These are phyloP conservation scores for Paracyprichromis sp. DNA, from an alignment of 2,113 vertebrate genomes.

Conservation along the genomic window DNA sequence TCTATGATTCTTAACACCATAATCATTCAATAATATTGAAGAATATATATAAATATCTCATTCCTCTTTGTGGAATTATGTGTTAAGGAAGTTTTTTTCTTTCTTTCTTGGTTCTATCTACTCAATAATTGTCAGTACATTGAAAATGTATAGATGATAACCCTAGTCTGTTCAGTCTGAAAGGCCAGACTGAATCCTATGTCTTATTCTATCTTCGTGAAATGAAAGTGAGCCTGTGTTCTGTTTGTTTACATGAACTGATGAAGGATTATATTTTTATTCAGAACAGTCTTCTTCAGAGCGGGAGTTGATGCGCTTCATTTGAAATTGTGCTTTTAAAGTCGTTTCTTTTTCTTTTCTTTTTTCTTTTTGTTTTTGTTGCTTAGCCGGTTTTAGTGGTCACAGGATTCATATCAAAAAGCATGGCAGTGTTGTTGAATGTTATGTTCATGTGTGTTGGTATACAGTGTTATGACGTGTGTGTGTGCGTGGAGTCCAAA, in stretches of 20 bases:
- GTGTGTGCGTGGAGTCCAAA: conserved; percentile 38
- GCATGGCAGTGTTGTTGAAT: conserved; percentile 67
- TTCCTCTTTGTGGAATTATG: conserved; percentile 67
- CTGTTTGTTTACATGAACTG: conserved; percentile 40
- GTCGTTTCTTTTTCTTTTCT: conserved; percentile 17
- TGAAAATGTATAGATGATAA: conserved; percentile 43
- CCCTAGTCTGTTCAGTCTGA: conserved; percentile 7
- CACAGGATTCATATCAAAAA: conserved; percentile 55
- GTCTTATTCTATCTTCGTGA: conserved; percentile 33
- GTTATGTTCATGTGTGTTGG: conserved; percentile 53
- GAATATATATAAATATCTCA: conserved; percentile 62
- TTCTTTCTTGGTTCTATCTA: conserved; percentile 34
- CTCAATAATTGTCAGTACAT: conserved; percentile 26
- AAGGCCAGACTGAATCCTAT: conserved; percentile 26
- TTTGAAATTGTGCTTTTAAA: conserved; percentile 31
- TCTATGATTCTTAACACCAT: conserved; percentile 60
- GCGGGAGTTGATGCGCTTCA: conserved; percentile 7
- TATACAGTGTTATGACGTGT: conserved; percentile 58
- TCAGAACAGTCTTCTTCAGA: not conserved
- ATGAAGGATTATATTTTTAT: conserved; percentile 58
- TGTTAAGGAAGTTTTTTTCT: conserved; percentile 43
- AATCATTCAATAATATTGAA: conserved; percentile 55
- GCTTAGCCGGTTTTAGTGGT: conserved; percentile 32
- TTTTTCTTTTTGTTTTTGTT: not conserved
- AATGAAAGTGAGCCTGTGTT: conserved; percentile 33